Conservation (phyloP, 1,140 invertebrate genomes). For the Aphaenogaster rudis region DNA sequence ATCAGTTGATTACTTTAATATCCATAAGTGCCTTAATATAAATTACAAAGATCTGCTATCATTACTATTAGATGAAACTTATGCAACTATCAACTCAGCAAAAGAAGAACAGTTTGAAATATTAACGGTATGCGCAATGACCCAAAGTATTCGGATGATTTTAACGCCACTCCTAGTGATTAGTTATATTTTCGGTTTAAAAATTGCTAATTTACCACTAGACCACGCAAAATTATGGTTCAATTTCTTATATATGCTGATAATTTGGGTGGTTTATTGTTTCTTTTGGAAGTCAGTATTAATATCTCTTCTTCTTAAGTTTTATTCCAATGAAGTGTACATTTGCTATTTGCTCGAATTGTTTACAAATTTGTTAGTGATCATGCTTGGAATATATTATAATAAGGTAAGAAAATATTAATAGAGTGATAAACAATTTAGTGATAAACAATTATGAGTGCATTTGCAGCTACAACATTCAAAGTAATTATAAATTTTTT, state of each 20-base stretch:
- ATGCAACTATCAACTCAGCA: neutral
- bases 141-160: neutral
- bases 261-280: slow-evolving; percentile 16
- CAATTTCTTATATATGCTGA: neutral
- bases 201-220: neutral
- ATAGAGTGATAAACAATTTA: neutral
- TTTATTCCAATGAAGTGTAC: neutral
- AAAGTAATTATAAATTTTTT: neutral
- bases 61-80: too few species aligned
- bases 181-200: neutral
- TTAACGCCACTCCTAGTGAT: neutral
- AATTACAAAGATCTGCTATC: neutral
- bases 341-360: neutral
- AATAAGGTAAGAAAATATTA: slow-evolving; percentile 13
- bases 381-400: neutral
- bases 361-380: neutral
- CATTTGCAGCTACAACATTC: neutral
- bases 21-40: neutral
- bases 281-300: neutral
- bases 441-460: neutral
- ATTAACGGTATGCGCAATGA: neutral
- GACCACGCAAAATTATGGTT: neutral
- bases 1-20: slow-evolving; percentile 16
- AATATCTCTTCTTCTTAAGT: neutral
- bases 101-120: neutral